Conservation (phyloP, 2,113 vertebrate genomes). For the Ictalurus furcatus region DNA sequence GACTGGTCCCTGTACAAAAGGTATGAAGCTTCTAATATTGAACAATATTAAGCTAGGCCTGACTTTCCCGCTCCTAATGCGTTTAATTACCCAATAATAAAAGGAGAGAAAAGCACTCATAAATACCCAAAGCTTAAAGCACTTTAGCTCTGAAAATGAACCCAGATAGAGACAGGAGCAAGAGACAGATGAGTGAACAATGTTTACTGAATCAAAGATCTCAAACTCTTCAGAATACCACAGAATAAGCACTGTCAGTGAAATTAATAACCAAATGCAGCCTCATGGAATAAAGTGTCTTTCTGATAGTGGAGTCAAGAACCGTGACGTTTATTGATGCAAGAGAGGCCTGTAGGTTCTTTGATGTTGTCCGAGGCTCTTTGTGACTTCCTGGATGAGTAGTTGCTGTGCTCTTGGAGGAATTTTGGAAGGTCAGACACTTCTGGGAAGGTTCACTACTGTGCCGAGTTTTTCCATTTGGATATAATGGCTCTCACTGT, state of each 20-base stretch:
- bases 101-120: not conserved
- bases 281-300: not conserved
- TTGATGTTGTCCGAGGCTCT: too few species aligned
- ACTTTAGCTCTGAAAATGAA: slow-evolving; percentile 33
- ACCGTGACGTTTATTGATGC: too few species aligned
- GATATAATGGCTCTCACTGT: too few species aligned
- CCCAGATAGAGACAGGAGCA: not conserved
- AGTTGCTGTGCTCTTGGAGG: too few species aligned
- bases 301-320: too few species aligned
- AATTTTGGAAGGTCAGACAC: too few species aligned
- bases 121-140: not conserved
- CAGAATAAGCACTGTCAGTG: not conserved
- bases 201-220: not conserved
- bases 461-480: too few species aligned
- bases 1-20: not conserved
- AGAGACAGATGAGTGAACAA: not conserved
- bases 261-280: not conserved
- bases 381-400: too few species aligned
- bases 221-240: not conserved
- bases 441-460: too few species aligned
- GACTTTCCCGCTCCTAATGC: not conserved
- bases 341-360: too few species aligned
- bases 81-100: slow-evolving; percentile 2
- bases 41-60: not conserved
- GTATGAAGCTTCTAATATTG: not conserved